Evolutionary conservation across 2,113 vertebrate genomes (phyloP), one percentile per base, ranked within the genome.

Genomic region (Apteryx mantelli): DNA sequence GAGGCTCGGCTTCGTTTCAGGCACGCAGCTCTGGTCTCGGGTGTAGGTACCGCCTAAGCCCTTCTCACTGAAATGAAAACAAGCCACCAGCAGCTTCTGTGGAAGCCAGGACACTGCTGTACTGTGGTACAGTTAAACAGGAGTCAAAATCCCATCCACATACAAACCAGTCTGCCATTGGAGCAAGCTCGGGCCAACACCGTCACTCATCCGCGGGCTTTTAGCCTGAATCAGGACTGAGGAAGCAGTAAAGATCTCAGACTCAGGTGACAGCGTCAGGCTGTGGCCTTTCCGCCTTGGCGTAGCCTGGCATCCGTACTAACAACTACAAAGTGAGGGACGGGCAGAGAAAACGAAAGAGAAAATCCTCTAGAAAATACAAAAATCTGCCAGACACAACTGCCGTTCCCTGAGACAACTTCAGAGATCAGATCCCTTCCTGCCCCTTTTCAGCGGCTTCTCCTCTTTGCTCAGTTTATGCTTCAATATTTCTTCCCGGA

Each of bases 291-390:
- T 7, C 69, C 53, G 44, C 48, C 53, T 36, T 3, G 1, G n/a
- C 2, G 0, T 1, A 12, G 1, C 1, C 1, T 2, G 38, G 46
- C 56, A 65, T 16, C 38, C n/a, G 44, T 6, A 36, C 25, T 19
- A 61, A 70, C 40, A 11, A 53, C 63, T 6, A 42, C 13, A 55
- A 32, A 76, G 19, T 14, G 36, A 80, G 26, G 60, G 61, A 77
- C 21, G n/a, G n/a, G 26, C 46, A 65, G 60, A 52, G 42, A 6
- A 71, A 48, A 40, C 0, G 4, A 18, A 34, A 38, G 44, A 70
- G 4, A 50, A 89, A 66, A 88, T 19, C 21, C 73, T 55, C 42
- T 76, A 66, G 52, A 91, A 93, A 50, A 75, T 3, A 30, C 21
- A 75, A 50, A 78, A 93, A 75, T 60, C 55, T n/a, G 19, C 30